Percentiles rank a stretch among this genome's conserved stretches.
These are phyloP conservation scores for Cichlasoma orientale DNA, from an alignment of 2,797 vertebrate genomes.

Conservation along the genomic window DNA sequence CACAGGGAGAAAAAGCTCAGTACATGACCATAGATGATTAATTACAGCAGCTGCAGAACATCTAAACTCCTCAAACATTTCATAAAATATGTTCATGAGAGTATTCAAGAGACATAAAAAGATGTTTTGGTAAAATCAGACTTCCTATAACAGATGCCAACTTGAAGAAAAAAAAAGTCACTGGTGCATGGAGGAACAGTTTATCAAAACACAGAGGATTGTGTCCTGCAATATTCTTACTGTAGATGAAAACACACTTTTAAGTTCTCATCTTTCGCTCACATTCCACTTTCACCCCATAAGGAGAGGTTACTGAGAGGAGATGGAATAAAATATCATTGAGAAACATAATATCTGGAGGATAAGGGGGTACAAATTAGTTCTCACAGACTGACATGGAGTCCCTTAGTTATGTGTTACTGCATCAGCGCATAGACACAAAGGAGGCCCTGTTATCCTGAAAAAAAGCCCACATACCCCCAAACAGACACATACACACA, in stretches of 20 bases:
- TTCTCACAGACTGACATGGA: conserved; percentile 75
- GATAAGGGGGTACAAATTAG: conserved; percentile 73
- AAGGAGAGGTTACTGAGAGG: conserved; percentile 6
- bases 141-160: conserved; percentile 25
- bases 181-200: not conserved
- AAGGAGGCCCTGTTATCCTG: conserved; percentile 67
- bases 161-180: not conserved
- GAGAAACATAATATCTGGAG: conserved; percentile 63
- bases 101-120: not conserved
- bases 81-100: not conserved
- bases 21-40: not conserved
- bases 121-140: conserved; percentile 4
- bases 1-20: not conserved
- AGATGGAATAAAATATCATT: conserved; percentile 52
- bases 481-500: conserved; percentile 37
- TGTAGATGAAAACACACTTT: conserved; percentile 19
- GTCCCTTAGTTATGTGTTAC: conserved; percentile 23
- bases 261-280: conserved; percentile 10
- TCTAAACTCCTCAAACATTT: not conserved
- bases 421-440: conserved; percentile 67
- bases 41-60: not conserved
- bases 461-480: conserved; percentile 18
- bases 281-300: conserved; percentile 44
- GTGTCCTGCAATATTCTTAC: conserved; percentile 19
- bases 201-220: conserved; percentile 18